phyloP scores from a whole-genome alignment of 2,888 invertebrate genomes.

The Thereva nobilitata region DNA sequence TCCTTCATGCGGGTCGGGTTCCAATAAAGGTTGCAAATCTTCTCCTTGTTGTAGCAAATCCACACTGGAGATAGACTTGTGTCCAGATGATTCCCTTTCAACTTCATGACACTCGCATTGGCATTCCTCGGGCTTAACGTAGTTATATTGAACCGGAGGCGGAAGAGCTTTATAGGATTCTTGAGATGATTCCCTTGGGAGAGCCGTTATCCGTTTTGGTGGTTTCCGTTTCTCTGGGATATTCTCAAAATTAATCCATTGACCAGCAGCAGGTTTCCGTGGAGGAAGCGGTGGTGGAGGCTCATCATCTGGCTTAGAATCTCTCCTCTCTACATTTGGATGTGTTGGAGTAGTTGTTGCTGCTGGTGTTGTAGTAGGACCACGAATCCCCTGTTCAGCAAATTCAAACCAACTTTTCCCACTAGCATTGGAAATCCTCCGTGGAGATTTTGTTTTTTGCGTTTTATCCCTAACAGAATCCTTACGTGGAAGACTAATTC shows the following conservation, averaged over 20 bases:
- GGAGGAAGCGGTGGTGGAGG: slow-evolving; percentile 60
- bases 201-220: slow-evolving; percentile 80
- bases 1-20: slow-evolving; percentile 54
- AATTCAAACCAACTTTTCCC: slow-evolving; percentile 66
- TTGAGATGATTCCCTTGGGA: slow-evolving; percentile 62
- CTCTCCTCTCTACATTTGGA: slow-evolving; percentile 37
- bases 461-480: slow-evolving; percentile 54
- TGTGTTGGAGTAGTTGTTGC: slow-evolving; percentile 54
- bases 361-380: slow-evolving; percentile 46
- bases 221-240: slow-evolving; percentile 81
- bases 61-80: slow-evolving; percentile 50
- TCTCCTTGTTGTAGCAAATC: slow-evolving; percentile 56
- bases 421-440: slow-evolving; percentile 59
- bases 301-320: slow-evolving; percentile 45
- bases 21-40: slow-evolving; percentile 61
- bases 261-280: slow-evolving; percentile 56
- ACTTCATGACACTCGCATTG: slow-evolving; percentile 84
- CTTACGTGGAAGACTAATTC: slow-evolving; percentile 70
- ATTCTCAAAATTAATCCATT: slow-evolving; percentile 88
- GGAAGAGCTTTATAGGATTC: slow-evolving; percentile 46
- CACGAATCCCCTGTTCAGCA: slow-evolving; percentile 65
- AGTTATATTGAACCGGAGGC: slow-evolving; percentile 66
- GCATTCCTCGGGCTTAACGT: slow-evolving; percentile 86
- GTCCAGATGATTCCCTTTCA: slow-evolving; percentile 51
- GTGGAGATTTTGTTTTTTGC: slow-evolving; percentile 60